Base-by-base conservation (phyloP, 2,888 invertebrate genomes). In the Serripes groenlandicus region DNA sequence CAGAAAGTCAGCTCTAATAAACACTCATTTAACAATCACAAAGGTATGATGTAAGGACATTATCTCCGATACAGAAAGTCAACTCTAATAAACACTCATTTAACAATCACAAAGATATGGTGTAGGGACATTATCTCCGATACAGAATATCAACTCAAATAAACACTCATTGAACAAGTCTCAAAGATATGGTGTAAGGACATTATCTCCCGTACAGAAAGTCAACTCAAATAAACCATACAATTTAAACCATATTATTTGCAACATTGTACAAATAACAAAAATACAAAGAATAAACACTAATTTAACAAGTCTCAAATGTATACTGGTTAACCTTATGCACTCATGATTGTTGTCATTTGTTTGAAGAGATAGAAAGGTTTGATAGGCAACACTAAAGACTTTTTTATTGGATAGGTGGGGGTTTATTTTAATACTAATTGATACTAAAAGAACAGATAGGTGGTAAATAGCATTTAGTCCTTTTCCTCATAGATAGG, bases 191-290 rank as follows among this genome's bases (percentile, higher is more conserved):
- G 4, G 30, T 5, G 7, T 83, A 9, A 75, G 80, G 15, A 54
- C 42, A n/a, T 52, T 83, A 35, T 83, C 83, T 35, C 83, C 86
- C 3, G 78, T 78, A 66, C 80, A 75, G 60, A 78, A 42, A 56
- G 64, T 71, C 0, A 66, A 0, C 18, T 21, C 66, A 37, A 37
- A 66, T 26, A 56, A 56, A 49, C 49, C 2, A 21, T 49, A 21
- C n/a, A n/a, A n/a, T n/a, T n/a, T n/a, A n/a, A n/a, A n/a, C n/a
- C n/a, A n/a, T n/a, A n/a, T n/a, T n/a, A n/a, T n/a, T n/a, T n/a
- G n/a, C n/a, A n/a, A n/a, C n/a, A n/a, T n/a, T n/a, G n/a, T n/a
- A n/a, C n/a, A n/a, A n/a, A 3, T 62, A 32, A n/a, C 62, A 62
- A 21, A 62, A n/a, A 34, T 62, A 62, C 28, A 15, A 28, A 2